phyloP scores from a whole-genome alignment of 2,113 vertebrate species.

The Muscicapa adusta region DNA sequence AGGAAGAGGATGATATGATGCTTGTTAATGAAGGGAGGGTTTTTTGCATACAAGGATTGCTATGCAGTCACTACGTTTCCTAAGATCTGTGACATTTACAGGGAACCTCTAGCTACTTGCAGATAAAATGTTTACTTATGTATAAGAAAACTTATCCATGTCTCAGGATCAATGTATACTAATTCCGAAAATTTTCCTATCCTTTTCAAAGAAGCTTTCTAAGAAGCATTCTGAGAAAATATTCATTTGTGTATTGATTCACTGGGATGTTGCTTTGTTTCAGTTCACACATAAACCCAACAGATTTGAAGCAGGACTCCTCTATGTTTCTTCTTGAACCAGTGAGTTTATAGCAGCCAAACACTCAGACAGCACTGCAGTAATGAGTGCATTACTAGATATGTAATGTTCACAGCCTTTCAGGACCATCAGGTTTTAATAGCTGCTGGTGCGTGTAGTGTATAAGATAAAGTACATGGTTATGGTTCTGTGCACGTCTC shows the following conservation, averaged over 20 bases:
- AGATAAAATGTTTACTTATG: background rate
- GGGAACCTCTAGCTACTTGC: background rate
- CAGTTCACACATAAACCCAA: fast-evolving
- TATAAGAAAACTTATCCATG: background rate
- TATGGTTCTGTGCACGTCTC: background rate
- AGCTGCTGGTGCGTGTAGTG: background rate
- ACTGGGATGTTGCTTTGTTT: background rate
- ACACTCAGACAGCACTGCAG: background rate
- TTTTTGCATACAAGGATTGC: background rate
- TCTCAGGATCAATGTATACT: background rate
- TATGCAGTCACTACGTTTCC: background rate
- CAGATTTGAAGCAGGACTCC: background rate
- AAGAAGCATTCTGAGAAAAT: background rate
- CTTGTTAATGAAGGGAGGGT: background rate
- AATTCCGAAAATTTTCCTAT: background rate
- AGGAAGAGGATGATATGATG: background rate
- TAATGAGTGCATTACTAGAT: background rate
- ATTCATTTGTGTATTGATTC: background rate
- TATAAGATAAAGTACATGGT: background rate
- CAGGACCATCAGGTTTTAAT: background rate
- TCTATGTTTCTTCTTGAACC: background rate
- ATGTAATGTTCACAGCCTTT: background rate
- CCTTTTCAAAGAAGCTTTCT: background rate
- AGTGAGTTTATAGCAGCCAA: background rate
- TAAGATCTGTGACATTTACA: background rate